Base-by-base conservation (phyloP, 2,888 invertebrate species). In the Baronia brevicornis region DNA sequence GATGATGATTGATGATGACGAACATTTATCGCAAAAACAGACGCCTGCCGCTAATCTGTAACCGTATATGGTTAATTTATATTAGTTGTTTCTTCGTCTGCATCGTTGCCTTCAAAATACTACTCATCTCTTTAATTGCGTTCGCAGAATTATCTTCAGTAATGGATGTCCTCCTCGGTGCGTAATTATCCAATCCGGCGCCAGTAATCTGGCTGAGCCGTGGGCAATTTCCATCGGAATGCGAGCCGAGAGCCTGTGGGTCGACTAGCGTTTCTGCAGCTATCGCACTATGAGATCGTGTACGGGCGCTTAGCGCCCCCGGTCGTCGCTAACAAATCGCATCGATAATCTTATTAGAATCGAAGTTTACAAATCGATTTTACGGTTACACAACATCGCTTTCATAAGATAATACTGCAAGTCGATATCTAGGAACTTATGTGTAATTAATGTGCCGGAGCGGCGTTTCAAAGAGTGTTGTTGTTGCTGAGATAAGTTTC, bases 171-270 rank as follows among this genome's bases (percentile, higher is more conserved):
- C 72, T 66, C 63, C 51, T 37, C 55, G 53, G 65, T 62, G 58
- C 59, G 70, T 70, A 77, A 77, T 78, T 77, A 74, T 63, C 63
- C 57, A 59, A 53, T 50, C 61, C 66, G 71, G 72, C 77, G 79
- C 77, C 75, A 65, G 64, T 61, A 57, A 67, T 68, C 65, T 63
- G 58, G 60, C 49, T 46, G 54, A 43, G 41, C 64, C 60, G 56
- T 60, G 44, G 57, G 71, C 68, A 69, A 73, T 73, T 71, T 70
- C 64, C 62, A 67, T 63, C 54, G 68, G 72, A 66, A 68, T 71
- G 73, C 62, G 54, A 61, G 58, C 50, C 51, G 53, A 52, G 53
- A 48, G 34, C 41, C 36, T 39, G 43, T 41, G 38, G 33, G 9
- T 18, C 31, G 15, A 12, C 15, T 5, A 13, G 66, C 71, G 67